phyloP scores from a whole-genome alignment of 1,140 invertebrate genomes.

The Brachionus sp. region DNA sequence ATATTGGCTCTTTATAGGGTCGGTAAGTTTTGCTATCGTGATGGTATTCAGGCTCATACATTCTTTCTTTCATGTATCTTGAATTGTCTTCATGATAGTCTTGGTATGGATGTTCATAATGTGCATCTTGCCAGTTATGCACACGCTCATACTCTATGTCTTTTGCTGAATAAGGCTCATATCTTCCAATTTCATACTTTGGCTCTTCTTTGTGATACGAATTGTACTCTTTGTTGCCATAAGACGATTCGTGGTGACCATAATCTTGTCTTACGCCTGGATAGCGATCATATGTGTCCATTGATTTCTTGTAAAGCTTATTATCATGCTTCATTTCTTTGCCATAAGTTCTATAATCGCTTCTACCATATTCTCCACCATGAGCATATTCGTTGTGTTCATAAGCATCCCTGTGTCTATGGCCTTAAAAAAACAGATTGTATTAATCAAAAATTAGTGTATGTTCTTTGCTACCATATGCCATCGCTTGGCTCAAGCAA shows the following conservation, averaged over 20 bases:
- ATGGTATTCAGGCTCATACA: background rate
- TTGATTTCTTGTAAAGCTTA: background rate
- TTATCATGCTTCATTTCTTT: background rate
- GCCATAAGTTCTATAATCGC: background rate
- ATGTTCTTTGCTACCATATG: background rate
- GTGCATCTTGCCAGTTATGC: background rate
- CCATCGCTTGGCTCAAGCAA: background rate
- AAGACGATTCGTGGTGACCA: background rate
- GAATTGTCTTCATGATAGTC: background rate
- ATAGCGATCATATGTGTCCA: background rate
- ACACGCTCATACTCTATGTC: background rate
- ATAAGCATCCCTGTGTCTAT: background rate
- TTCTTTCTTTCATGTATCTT: background rate
- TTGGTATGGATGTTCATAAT: background rate
- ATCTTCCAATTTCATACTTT: background rate
- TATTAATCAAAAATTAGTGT: too few relatives aligned
- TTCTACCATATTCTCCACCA: background rate
- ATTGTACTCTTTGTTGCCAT: background rate
- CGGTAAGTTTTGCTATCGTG: background rate
- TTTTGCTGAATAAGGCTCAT: background rate
- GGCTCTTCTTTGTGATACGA: background rate
- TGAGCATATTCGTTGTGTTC: background rate
- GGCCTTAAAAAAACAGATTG: background rate
- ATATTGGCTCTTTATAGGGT: background rate
- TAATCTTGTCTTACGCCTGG: background rate